Evolutionary conservation across 2,113 vertebrate genomes (phyloP), one percentile per base, ranked within the genome.

Genomic region (Etia nguti): DNA sequence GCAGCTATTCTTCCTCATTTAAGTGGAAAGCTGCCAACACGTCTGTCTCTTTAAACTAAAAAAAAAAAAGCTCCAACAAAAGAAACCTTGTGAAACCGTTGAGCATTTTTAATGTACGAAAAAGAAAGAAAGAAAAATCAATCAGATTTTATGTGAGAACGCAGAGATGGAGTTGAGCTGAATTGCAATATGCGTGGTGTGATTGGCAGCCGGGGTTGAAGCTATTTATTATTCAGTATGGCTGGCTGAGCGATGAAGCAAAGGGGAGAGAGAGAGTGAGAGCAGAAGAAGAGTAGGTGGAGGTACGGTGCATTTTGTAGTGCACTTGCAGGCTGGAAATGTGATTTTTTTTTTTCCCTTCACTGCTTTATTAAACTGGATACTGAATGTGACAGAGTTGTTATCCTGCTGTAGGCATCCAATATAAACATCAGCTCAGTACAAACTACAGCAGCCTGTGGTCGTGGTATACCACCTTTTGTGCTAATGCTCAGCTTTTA

Each of bases 221-320:
- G 92, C 89, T 94, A 93, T 94, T 94, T 94, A 95, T 95, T 94
- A 95, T 95, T 94, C 92, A 93, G 88, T 84, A 93, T 83, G 88
- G 88, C 65, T 91, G 87, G 84, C 90, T 80, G 85, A 92, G 91
- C 56, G 52, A 90, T 31, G 79, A 77, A 86, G 92, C 59, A 57
- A 81, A 52, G 31, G 81, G 16, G 54, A 26, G 80, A 22, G 80
- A 79, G 73, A 60, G 80, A 62, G 81, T 26, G 81, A 62, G 62
- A 90, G 90, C 88, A 91, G 82, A 87, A 90, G 90, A 89, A 89
- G 82, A 93, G 90, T 87, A 89, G 90, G 92, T 92, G 90, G 92
- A 89, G 86, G 84, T 62, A 75, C 4, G 57, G 59, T 84, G 86
- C 86, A 57, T 91, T 91, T 88, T 85, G 82, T 56, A 48, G 84